Percentiles rank a stretch among this genome's conserved stretches.
phyloP scores from a whole-genome alignment of 53 echinoderm and acorn worm genomes.

The Mesocentrotus franciscanus region DNA sequence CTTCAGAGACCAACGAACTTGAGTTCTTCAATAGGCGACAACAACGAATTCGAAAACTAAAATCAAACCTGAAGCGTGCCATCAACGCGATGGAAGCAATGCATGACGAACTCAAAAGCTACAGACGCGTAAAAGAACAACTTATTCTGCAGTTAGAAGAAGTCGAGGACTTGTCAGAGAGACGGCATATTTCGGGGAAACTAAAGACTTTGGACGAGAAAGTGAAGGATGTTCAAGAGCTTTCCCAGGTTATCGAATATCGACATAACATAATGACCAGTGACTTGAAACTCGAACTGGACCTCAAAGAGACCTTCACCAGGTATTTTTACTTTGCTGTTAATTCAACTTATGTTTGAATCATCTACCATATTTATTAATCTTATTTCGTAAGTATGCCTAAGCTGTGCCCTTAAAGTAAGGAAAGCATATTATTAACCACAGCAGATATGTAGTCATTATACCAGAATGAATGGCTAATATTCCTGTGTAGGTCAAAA shows the following conservation, averaged over 20 bases:
- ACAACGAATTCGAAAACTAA: constrained; percentile 65
- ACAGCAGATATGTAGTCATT: no score
- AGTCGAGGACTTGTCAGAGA: constrained; percentile 35
- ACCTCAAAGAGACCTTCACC: constrained; percentile 71
- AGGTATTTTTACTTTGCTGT: constrained; percentile 58
- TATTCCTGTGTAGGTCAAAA: no score
- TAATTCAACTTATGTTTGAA: not conserved
- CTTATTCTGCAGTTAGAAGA: constrained; percentile 53
- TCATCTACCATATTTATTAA: not conserved
- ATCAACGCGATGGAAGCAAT: constrained; percentile 76
- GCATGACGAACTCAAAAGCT: constrained; percentile 64
- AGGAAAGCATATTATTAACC: no score
- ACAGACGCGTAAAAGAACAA: constrained; percentile 66
- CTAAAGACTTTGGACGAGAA: constrained; percentile 69
- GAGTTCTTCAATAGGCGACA: constrained; percentile 64
- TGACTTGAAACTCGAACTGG: constrained; percentile 80
- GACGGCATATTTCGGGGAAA: constrained; percentile 64
- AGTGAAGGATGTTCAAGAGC: constrained; percentile 71
- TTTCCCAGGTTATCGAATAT: constrained; percentile 70
- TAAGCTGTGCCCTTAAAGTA: no score
- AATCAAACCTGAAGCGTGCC: constrained; percentile 71
- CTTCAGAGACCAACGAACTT: constrained; percentile 52
- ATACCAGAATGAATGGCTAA: no score
- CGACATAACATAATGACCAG: constrained; percentile 71
- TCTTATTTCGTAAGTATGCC: no score